Conservation (phyloP, 2,113 vertebrate species). For the Elaphurus davidianus region DNA sequence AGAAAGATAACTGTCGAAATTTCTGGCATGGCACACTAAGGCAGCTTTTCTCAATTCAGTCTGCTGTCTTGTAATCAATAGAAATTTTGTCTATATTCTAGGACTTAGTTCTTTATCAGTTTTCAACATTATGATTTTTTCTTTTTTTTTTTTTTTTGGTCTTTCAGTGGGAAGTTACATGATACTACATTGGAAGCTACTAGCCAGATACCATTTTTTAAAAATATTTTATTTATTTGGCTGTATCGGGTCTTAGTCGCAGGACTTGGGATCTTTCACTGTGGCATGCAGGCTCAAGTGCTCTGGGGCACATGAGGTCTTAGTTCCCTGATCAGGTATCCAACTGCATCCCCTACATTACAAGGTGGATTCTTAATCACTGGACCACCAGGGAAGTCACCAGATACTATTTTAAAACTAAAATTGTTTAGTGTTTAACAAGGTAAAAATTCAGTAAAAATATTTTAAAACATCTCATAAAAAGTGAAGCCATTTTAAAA, state of each 20-base stretch:
- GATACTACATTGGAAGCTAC: neutral
- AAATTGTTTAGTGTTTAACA: neutral
- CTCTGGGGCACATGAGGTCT: neutral
- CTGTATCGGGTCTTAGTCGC: neutral
- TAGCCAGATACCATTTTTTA: neutral
- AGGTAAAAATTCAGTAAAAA: slow-evolving; percentile 40
- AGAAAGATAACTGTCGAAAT: neutral
- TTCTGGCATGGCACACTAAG: neutral
- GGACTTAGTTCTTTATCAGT: neutral
- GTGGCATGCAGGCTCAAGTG: neutral
- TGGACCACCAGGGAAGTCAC: neutral
- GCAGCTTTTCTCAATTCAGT: neutral
- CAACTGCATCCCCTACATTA: neutral
- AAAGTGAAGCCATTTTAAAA: slow-evolving; percentile 6
- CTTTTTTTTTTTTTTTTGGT: neutral
- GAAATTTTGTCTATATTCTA: neutral
- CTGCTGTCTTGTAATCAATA: neutral
- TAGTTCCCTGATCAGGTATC: neutral
- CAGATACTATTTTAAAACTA: neutral
- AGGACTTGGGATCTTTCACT: neutral
- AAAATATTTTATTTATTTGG: neutral
- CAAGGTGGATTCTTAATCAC: neutral
- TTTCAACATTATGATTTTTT: neutral
- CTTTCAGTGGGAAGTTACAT: neutral
- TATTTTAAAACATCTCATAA: neutral